Evolutionary conservation across 2,797 vertebrate species (phyloP), one percentile per base, ranked within the genome.

Genomic region (Pachyuromys duprasi): DNA sequence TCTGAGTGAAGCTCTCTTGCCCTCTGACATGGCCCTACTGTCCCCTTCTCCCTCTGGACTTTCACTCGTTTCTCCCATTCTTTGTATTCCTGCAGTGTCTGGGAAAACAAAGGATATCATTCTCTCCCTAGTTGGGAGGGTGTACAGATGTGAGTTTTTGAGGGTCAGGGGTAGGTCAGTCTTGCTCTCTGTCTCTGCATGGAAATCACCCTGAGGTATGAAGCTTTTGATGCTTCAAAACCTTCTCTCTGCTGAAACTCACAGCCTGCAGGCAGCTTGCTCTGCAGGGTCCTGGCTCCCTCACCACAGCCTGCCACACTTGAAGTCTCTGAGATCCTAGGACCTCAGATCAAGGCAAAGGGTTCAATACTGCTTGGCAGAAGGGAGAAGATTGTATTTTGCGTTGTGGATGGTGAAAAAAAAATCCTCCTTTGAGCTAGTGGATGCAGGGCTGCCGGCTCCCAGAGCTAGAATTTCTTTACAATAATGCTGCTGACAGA

Each of bases 151-250:
- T 86, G 93, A 93, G 60, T 92, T 95, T 95, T 75, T 39, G 69
- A 94, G 86, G 95, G 93, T 88, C 95, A 92, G 6, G 22, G 89
- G 94, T 93, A 87, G 70, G 70, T 81, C 75, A 49, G 74, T 80
- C 79, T 82, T 81, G 53, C 70, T 95, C 74, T 97, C 26, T 1
- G 55, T 63, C 94, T 91, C 96, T 91, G 82, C 88, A 84, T 91
- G 95, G 95, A 96, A 95, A 96, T 94, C 82, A 63, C 94, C 92
- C 86, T 83, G 86, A 91, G 90, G 88, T 96, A 75, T 26, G 79
- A 92, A 82, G 93, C 93, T 81, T 97, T 96, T 96, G 94, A 97
- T 83, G 76, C 96, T 96, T 98, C 97, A 97, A 97, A 86, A n/a
- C 42, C 70, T 82, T 75, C 5, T 93, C 97, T 96, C 96, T 70